Percentiles rank a stretch among this genome's conserved stretches.
These are phyloP conservation scores for Drosophila recens DNA, from an alignment of 2,888 invertebrate species.

Conservation along the genomic window DNA sequence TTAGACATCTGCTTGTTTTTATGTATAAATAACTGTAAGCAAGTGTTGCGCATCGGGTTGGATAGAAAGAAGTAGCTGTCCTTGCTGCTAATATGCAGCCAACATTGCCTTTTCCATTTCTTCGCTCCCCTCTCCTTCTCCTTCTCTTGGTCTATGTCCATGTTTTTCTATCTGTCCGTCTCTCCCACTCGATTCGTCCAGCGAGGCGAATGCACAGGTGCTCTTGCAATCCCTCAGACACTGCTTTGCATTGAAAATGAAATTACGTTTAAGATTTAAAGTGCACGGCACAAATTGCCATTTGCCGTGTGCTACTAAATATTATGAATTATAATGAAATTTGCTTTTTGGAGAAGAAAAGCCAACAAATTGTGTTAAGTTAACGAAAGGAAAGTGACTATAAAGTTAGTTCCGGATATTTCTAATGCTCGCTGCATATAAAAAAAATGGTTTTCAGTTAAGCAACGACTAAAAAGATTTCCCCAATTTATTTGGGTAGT, in stretches of 20 bases:
- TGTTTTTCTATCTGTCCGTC: slow-evolving; percentile 4
- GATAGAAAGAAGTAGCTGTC: slow-evolving; percentile 35
- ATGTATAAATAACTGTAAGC: slow-evolving; percentile 62
- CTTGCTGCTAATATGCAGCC: slow-evolving; percentile 65
- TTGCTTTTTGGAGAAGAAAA: slow-evolving; percentile 21
- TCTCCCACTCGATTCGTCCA: slow-evolving; percentile 10
- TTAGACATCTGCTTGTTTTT: slow-evolving; percentile 30
- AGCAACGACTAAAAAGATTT: slow-evolving; percentile 13
- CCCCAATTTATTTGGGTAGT: slow-evolving; percentile 26
- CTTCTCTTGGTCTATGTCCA: slow-evolving; percentile 1
- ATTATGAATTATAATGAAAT: slow-evolving; percentile 64
- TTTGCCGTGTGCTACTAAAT: slow-evolving; percentile 44
- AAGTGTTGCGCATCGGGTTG: slow-evolving; percentile 63
- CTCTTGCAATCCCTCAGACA: slow-evolving; percentile 33
- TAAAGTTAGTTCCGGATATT: neutral
- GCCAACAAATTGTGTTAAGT: slow-evolving; percentile 13
- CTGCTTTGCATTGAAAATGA: slow-evolving; percentile 67
- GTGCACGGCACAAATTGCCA: slow-evolving; percentile 51
- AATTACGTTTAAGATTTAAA: slow-evolving; percentile 73
- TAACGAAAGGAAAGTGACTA: slow-evolving; percentile 23
- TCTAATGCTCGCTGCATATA: neutral
- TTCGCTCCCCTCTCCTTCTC: neutral
- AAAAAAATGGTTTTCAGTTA: slow-evolving; percentile 2
- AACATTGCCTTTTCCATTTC: slow-evolving; percentile 10
- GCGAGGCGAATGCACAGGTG: slow-evolving; percentile 43